Evolutionary conservation across 2,113 vertebrate species (phyloP).

Genomic region (Lamprologus lemairii): DNA sequence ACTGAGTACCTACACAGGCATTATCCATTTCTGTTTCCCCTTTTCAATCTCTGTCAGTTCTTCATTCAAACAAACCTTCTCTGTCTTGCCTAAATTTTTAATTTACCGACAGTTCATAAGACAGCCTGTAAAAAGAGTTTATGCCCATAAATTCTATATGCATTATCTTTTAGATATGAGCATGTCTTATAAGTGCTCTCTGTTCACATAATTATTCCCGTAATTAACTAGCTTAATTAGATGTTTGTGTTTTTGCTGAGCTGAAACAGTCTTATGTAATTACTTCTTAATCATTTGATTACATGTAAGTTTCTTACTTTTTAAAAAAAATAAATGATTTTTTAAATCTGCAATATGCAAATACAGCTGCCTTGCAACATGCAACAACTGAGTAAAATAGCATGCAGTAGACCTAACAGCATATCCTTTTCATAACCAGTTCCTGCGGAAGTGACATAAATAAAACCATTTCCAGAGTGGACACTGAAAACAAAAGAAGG

Average conservation of each 20-base stretch:
- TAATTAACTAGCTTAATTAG: constrained; percentile 23
- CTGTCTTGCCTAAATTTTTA: background rate
- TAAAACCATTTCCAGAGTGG: background rate
- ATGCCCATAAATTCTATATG: background rate
- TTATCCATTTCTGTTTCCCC: background rate
- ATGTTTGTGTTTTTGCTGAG: constrained; percentile 15
- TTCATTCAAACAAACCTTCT: background rate
- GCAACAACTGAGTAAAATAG: background rate
- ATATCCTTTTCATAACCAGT: background rate
- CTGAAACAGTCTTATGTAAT: background rate
- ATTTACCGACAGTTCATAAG: background rate
- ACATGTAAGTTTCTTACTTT: background rate
- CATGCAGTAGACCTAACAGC: background rate
- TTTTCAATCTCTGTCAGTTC: background rate
- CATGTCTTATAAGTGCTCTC: background rate
- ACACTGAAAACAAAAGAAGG: background rate
- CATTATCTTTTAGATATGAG: background rate
- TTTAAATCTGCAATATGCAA: background rate
- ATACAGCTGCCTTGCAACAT: background rate
- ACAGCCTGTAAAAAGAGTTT: background rate
- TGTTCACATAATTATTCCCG: background rate
- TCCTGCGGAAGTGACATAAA: background rate
- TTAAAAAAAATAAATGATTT: background rate
- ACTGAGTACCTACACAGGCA: background rate
- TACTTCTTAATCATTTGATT: constrained; percentile 9